These are phyloP conservation scores for Lepus europaeus DNA, from an alignment of 2,113 vertebrate genomes.

Conservation along the genomic window DNA sequence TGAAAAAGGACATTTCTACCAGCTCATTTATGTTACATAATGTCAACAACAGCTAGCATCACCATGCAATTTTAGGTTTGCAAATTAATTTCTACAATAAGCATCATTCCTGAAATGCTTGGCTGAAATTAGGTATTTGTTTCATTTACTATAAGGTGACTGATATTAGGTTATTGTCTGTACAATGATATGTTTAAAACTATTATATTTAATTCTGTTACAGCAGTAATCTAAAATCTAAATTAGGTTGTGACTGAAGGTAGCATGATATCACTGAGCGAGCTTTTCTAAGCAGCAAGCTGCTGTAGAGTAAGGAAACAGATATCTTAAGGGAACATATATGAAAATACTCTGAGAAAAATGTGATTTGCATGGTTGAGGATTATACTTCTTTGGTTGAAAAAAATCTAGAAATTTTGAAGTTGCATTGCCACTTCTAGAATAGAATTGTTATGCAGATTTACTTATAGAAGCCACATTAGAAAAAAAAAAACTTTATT, in stretches of 20 bases:
- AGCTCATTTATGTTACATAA: not conserved
- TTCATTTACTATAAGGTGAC: not conserved
- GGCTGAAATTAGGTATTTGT: not conserved
- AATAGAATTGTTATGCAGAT: not conserved
- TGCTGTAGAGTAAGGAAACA: not conserved
- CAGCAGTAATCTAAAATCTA: not conserved
- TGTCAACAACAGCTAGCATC: not conserved
- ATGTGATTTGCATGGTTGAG: not conserved
- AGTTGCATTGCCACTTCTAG: fast-evolving
- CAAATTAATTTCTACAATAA: not conserved
- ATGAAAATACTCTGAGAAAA: not conserved
- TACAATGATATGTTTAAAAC: not conserved
- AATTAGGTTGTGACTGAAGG: not conserved
- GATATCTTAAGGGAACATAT: not conserved
- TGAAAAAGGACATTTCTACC: not conserved
- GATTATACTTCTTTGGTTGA: no score
- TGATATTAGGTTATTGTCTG: not conserved
- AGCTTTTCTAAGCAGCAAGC: not conserved
- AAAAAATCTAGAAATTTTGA: not conserved
- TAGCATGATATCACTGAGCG: not conserved
- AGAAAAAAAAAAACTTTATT: no score
- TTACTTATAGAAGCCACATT: not conserved
- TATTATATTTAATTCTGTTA: not conserved
- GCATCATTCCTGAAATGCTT: not conserved
- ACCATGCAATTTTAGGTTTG: not conserved